phyloP scores from a whole-genome alignment of 1,140 invertebrate genomes.

The Leptopilina boulardi region DNA sequence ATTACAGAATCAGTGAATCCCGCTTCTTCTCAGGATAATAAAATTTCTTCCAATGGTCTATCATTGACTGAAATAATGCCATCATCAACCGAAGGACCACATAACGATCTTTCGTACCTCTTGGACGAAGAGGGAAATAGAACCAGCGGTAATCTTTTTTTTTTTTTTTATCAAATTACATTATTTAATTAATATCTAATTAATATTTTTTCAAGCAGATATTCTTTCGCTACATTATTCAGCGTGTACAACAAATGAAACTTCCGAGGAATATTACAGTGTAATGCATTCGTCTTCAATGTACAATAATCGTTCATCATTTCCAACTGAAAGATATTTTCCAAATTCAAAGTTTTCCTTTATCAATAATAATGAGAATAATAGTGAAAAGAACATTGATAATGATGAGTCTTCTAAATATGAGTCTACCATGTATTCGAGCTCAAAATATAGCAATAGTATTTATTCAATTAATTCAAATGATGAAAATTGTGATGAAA shows the following conservation, averaged over 20 bases:
- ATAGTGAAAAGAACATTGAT: constrained; percentile 55
- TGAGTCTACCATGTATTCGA: constrained; percentile 59
- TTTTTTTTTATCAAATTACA: neutral
- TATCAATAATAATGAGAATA: constrained; percentile 68
- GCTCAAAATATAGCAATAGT: constrained; percentile 57
- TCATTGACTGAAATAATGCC: constrained; percentile 67
- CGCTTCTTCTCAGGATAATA: constrained; percentile 58
- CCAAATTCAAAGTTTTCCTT: constrained; percentile 61
- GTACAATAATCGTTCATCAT: constrained; percentile 60
- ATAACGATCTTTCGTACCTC: constrained; percentile 66
- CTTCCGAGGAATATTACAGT: constrained; percentile 68
- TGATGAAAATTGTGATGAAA: constrained; percentile 67
- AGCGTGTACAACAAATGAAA: constrained; percentile 59
- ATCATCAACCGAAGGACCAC: constrained; percentile 58
- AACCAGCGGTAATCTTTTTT: constrained; percentile 57
- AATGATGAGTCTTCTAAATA: constrained; percentile 60
- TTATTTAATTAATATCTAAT: constrained; percentile 11
- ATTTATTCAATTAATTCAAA: constrained; percentile 59
- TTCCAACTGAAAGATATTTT: constrained; percentile 60
- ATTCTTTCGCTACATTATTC: constrained; percentile 71
- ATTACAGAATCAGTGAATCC: constrained; percentile 54
- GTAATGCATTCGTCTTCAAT: constrained; percentile 67
- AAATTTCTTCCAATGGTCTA: constrained; percentile 58
- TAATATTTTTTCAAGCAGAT: constrained; percentile 60
- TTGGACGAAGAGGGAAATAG: constrained; percentile 65